Evolutionary conservation across 2,888 invertebrate genomes (phyloP), one percentile per base, ranked within the genome.

Genomic region (Caenorhabditis imperialis): DNA sequence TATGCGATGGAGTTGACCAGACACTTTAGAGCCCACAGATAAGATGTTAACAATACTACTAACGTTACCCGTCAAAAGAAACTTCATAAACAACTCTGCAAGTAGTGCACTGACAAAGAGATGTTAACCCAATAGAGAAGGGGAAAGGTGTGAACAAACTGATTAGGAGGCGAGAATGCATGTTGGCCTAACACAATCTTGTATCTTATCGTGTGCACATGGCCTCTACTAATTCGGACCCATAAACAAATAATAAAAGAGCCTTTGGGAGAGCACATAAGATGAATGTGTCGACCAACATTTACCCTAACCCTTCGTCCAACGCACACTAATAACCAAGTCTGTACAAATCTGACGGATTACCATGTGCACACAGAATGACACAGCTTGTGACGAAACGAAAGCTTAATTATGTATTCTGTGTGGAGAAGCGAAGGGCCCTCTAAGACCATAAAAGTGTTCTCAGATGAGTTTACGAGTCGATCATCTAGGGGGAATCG

Each of bases 231-330:
- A 55, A 65, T 57, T 57, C 67, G 48, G 57, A 25, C 27, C 67
- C 50, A 51, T 40, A 44, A 37, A 51, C 67, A 67, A 67, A 67
- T 44, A 67, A 23, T 35, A 23, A 25, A 30, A 30, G 10, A 30
- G 30, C 6, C 30, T n/a, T n/a, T 7, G 30, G 30, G 30, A 10
- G 37, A 18, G 44, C 10, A 45, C 35, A 54, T 44, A 51, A 67
- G 67, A 67, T 67, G 67, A 67, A 67, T 67, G 67, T 57, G 67
- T 57, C 44, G 44, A 51, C 67, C 67, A 65, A 65, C 65, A 65
- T 65, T 57, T 67, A 67, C 67, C 57, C 38, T 57, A 50, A 57
- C 54, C 55, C 50, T 14, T 51, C 14, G 23, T 25, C 23, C 16
- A 33, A 3, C n/a, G 48, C 20, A 51, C 45, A 40, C 50, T 67